Percentiles rank a stretch among this genome's conserved stretches.
Evolutionary conservation across 2,113 vertebrate species (phyloP).

Genomic region (Tyrannus savana): DNA sequence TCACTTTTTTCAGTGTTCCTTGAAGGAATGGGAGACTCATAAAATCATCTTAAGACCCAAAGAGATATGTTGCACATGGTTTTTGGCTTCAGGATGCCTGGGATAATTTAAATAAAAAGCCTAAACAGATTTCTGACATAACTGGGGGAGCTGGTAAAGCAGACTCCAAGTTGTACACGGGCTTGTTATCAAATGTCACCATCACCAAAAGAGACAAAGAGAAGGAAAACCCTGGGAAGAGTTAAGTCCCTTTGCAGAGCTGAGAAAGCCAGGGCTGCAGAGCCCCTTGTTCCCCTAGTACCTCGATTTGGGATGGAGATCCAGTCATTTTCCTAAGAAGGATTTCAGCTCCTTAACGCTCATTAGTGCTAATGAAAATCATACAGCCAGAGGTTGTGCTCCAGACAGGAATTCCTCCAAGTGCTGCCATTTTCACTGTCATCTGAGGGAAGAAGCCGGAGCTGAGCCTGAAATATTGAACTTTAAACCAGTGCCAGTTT

Average conservation of each 20-base stretch:
- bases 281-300: neutral
- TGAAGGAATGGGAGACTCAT: neutral
- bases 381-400: neutral
- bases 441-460: neutral
- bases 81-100: neutral
- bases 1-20: neutral
- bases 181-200: neutral
- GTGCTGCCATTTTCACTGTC: neutral
- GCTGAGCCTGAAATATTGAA: neutral
- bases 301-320: neutral
- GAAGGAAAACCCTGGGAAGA: neutral
- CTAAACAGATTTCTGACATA: neutral
- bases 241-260: neutral
- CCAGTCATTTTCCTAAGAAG: slow-evolving; percentile 24
- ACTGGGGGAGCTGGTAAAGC: neutral
- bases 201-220: neutral
- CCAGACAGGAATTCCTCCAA: slow-evolving; percentile 2
- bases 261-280: neutral
- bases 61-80: neutral
- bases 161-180: neutral
- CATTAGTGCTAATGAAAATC: slow-evolving; percentile 48
- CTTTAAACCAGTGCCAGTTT: neutral
- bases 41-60: neutral
- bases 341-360: neutral
- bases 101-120: neutral